phyloP scores from a whole-genome alignment of 1,140 invertebrate species.

The Chrysomallon squamiferum region DNA sequence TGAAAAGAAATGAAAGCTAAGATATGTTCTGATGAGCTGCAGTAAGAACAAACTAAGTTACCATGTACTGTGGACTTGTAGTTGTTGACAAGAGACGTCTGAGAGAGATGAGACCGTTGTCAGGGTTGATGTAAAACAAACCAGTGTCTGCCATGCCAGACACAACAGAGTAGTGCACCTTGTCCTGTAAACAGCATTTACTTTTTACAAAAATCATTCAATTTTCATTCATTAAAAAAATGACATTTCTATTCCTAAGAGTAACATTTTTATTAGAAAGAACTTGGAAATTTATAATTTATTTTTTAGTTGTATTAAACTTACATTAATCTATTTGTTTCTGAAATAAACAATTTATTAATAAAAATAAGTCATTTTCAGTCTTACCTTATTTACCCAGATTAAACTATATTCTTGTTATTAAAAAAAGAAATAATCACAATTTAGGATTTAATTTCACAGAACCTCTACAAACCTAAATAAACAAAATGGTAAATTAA shows the following conservation, averaged over 20 bases:
- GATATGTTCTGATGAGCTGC: too few species aligned
- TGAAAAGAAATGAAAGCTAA: too few species aligned
- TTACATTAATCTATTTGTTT: too few species aligned
- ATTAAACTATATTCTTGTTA: background rate
- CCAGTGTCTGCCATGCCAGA: constrained; percentile 19
- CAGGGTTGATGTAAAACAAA: constrained; percentile 38
- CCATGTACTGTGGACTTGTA: constrained; percentile 17
- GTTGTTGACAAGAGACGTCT: constrained; percentile 10
- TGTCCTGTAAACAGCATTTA: constrained; percentile 30
- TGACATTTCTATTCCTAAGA: too few species aligned
- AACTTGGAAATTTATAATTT: too few species aligned
- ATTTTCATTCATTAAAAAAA: too few species aligned
- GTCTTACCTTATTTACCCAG: background rate
- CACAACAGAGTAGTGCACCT: constrained; percentile 23
- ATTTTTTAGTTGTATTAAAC: too few species aligned
- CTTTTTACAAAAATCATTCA: too few species aligned
- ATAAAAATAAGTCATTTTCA: background rate
- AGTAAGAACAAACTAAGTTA: too few species aligned
- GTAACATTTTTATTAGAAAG: too few species aligned
- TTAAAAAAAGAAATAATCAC: background rate
- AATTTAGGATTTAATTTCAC: background rate
- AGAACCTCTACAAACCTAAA: background rate
- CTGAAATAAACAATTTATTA: too few species aligned
- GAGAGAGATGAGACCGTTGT: constrained; percentile 34
- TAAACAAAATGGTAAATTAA: background rate